Conservation (phyloP, 2,797 vertebrate genomes). For the Ceyx erithaca region DNA sequence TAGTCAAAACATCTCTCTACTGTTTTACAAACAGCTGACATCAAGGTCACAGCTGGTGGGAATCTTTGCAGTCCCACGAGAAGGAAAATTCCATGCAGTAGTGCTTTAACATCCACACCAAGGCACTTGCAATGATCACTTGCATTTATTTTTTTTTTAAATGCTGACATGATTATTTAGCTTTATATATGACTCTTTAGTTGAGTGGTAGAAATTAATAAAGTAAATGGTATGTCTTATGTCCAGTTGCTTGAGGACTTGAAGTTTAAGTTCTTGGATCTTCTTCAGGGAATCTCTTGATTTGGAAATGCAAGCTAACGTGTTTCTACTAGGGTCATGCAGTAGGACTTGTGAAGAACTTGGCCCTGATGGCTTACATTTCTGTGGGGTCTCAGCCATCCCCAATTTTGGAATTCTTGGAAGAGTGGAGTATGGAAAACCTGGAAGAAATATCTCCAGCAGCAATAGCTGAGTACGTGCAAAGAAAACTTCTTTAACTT, state of each 20-base stretch:
- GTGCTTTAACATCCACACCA: too few relatives aligned
- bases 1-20: too few relatives aligned
- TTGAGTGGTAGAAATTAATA: neutral
- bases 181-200: neutral
- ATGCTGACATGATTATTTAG: neutral
- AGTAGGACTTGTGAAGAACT: conserved; percentile 98
- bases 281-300: neutral
- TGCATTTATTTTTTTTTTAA: neutral
- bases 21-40: too few relatives aligned
- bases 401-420: conserved; percentile 97
- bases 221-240: neutral
- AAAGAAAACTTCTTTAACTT: neutral
- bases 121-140: neutral
- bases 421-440: conserved; percentile 99
- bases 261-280: neutral
- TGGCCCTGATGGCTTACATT: conserved; percentile 99
- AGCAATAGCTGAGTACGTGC: conserved; percentile 95
- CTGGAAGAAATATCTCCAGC: conserved; percentile 98
- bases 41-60: too few relatives aligned
- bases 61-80: too few relatives aligned
- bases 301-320: neutral
- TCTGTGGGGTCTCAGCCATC: conserved; percentile 98
- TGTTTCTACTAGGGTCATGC: conserved; percentile 89
- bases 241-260: neutral
- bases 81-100: too few relatives aligned